Evolutionary conservation across 2,797 vertebrate species (phyloP).

Genomic region (Anisognathus igniventris): DNA sequence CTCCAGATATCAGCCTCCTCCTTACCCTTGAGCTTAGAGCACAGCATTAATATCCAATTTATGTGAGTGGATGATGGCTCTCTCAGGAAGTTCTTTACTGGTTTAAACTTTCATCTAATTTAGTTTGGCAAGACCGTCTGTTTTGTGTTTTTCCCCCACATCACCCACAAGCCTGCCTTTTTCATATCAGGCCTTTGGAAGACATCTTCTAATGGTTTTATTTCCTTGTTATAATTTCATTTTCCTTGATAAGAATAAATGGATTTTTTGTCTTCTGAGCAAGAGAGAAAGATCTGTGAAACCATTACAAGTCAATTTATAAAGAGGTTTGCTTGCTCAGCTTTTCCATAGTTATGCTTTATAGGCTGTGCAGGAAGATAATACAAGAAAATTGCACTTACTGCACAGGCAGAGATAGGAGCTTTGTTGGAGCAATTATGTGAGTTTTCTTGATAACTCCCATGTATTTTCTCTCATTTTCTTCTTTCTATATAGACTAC

Average conservation of each 20-base stretch:
- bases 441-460: background rate
- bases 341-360: background rate
- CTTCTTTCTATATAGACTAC: background rate
- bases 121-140: slow-evolving; percentile 57
- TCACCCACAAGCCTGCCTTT: slow-evolving; percentile 7
- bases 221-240: background rate
- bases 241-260: background rate
- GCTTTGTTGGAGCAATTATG: background rate
- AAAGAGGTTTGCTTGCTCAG: background rate
- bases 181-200: slow-evolving; percentile 47
- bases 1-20: slow-evolving; percentile 26
- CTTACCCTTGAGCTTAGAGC: background rate
- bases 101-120: slow-evolving; percentile 61
- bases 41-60: slow-evolving; percentile 45
- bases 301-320: background rate
- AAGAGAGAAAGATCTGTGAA: background rate
- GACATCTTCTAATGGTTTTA: slow-evolving; percentile 44
- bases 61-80: slow-evolving; percentile 18
- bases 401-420: background rate
- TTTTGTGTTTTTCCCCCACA: background rate
- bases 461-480: background rate
- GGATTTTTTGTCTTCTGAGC: background rate
- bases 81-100: slow-evolving; percentile 70
- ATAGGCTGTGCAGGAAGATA: background rate
- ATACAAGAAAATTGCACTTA: background rate